phyloP scores from a whole-genome alignment of 2,888 invertebrate species.

The Epirrita christyi region DNA sequence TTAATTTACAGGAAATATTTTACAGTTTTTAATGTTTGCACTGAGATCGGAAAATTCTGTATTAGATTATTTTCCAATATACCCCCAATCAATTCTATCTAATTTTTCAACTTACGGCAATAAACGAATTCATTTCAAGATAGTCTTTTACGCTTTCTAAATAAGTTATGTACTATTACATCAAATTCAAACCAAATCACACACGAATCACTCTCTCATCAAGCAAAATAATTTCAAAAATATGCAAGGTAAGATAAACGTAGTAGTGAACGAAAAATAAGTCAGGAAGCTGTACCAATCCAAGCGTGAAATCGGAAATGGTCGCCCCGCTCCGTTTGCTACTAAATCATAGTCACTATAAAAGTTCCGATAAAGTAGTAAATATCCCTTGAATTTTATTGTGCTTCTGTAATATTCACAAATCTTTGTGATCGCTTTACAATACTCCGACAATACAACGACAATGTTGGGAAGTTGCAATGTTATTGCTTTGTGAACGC shows the following conservation, averaged over 20 bases:
- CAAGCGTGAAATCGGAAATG: conserved; percentile 79
- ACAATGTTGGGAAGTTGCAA: conserved; percentile 12
- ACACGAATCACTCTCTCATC: conserved; percentile 10
- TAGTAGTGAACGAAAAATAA: conserved; percentile 52
- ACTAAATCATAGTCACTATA: conserved; percentile 79
- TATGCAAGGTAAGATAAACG: conserved; percentile 38
- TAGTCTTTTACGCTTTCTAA: too few species aligned
- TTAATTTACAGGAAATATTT: too few species aligned
- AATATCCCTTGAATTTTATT: conserved; percentile 76
- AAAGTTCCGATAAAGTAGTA: conserved; percentile 77
- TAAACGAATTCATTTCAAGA: too few species aligned
- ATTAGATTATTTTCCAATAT: too few species aligned
- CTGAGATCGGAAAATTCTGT: too few species aligned
- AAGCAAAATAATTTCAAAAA: conserved; percentile 35
- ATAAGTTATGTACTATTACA: not conserved
- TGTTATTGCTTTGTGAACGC: conserved; percentile 22
- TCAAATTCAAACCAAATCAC: not conserved
- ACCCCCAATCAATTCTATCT: too few species aligned
- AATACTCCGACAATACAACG: conserved; percentile 34
- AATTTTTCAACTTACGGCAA: too few species aligned
- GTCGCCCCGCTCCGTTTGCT: conserved; percentile 65
- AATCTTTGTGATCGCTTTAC: conserved; percentile 52
- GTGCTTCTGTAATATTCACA: conserved; percentile 60
- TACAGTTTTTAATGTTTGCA: too few species aligned
- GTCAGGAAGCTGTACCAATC: conserved; percentile 54